phyloP scores from a whole-genome alignment of 2,113 vertebrate genomes.

The Actenoides hombroni region DNA sequence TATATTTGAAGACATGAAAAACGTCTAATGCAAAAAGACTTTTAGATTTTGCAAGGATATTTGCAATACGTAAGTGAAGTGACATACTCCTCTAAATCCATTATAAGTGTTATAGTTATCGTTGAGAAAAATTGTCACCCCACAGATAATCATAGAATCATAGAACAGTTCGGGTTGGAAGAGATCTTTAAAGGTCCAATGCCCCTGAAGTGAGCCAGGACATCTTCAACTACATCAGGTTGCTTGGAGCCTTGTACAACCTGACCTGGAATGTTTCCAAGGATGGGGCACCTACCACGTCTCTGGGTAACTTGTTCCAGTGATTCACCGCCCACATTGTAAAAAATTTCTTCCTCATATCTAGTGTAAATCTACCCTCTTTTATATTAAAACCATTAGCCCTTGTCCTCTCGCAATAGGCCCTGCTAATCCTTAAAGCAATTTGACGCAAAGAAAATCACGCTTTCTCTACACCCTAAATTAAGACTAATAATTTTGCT shows the following conservation, averaged over 20 bases:
- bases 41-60: neutral
- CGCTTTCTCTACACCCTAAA: neutral
- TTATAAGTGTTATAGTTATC: neutral
- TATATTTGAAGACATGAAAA: neutral
- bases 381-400: neutral
- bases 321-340: neutral
- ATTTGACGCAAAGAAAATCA: neutral
- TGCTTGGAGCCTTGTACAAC: neutral
- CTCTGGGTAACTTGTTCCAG: neutral
- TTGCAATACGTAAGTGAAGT: neutral
- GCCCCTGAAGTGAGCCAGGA: neutral
- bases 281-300: neutral
- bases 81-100: neutral
- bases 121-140: neutral
- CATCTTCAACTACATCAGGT: neutral
- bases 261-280: neutral
- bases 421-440: neutral
- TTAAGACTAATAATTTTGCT: neutral
- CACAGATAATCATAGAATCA: neutral
- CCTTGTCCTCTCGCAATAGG: neutral
- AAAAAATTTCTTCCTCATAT: neutral
- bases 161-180: neutral
- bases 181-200: neutral
- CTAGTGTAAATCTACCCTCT: neutral
- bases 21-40: neutral